Conservation (phyloP, 2,113 vertebrate species). For the Tylochromis polylepis region DNA sequence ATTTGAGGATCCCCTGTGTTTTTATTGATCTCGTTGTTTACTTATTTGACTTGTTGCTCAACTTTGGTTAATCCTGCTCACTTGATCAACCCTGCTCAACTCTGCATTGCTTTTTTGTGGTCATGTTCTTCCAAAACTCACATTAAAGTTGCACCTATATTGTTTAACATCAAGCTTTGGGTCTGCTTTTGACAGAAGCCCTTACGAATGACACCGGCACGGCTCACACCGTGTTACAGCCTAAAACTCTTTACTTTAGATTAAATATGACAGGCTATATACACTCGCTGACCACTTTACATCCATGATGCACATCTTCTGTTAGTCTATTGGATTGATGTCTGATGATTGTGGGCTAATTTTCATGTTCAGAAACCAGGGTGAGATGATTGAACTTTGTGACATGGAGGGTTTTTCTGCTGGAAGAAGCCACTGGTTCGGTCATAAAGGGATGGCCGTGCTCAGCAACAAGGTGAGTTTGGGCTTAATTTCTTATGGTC, state of each 20-base stretch:
- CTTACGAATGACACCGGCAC: not conserved
- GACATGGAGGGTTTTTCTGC: not conserved
- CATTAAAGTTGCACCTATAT: not conserved
- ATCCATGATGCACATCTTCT: not conserved
- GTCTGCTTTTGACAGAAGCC: not conserved
- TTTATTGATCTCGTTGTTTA: not conserved
- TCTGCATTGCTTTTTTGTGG: not conserved
- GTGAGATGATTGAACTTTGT: not conserved
- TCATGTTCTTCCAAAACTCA: not conserved
- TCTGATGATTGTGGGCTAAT: not conserved
- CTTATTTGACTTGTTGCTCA: accelerated
- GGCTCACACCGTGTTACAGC: not conserved
- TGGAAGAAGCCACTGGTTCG: not conserved
- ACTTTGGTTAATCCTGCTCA: not conserved
- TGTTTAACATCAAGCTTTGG: not conserved
- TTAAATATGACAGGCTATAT: not conserved
- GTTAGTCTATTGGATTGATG: not conserved
- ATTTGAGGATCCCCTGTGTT: not conserved
- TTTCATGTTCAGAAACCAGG: not conserved
- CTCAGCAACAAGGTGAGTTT: no score
- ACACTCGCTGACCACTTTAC: not conserved
- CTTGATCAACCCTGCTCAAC: not conserved
- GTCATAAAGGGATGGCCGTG: not conserved
- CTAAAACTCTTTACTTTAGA: not conserved
- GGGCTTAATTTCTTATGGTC: no score